These are phyloP conservation scores for Gallinago jamesoni DNA, from an alignment of 2,113 vertebrate species.

Conservation along the genomic window DNA sequence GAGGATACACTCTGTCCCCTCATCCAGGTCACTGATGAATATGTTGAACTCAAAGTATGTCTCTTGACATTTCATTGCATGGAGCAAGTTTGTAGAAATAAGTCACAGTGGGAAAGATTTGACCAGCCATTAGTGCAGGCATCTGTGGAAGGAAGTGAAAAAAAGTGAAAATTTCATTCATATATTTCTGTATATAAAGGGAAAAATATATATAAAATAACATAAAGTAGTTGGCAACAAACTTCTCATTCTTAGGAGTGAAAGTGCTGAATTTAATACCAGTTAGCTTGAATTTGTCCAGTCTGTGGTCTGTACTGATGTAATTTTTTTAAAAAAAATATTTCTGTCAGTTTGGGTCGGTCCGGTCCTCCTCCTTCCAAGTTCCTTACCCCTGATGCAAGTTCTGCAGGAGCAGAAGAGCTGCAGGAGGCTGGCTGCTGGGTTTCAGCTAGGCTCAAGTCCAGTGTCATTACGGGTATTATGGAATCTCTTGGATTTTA, in stretches of 20 bases:
- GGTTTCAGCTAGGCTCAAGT: not conserved
- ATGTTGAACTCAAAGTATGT: not conserved
- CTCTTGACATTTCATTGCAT: not conserved
- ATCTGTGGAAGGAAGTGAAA: not conserved
- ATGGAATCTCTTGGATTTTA: not conserved
- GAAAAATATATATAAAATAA: not conserved
- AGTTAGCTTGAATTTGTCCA: not conserved
- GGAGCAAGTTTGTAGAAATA: not conserved
- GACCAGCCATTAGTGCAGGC: not conserved
- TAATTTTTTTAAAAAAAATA: not conserved
- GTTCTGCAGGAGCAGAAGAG: not conserved
- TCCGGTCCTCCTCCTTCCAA: not conserved
- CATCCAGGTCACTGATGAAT: no score
- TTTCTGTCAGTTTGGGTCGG: fast-evolving
- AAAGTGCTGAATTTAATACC: not conserved
- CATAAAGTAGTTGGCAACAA: not conserved
- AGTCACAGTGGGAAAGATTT: not conserved
- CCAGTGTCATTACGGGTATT: not conserved
- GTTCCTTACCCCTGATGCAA: not conserved
- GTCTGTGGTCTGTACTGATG: not conserved
- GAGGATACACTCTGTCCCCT: no score
- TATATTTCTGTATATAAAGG: not conserved
- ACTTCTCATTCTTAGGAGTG: not conserved
- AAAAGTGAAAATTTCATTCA: not conserved
- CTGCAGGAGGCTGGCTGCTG: not conserved